Percentiles rank a stretch among this genome's conserved stretches.
These are phyloP conservation scores for Megalops atlanticus DNA, from an alignment of 2,113 vertebrate species.

Conservation along the genomic window DNA sequence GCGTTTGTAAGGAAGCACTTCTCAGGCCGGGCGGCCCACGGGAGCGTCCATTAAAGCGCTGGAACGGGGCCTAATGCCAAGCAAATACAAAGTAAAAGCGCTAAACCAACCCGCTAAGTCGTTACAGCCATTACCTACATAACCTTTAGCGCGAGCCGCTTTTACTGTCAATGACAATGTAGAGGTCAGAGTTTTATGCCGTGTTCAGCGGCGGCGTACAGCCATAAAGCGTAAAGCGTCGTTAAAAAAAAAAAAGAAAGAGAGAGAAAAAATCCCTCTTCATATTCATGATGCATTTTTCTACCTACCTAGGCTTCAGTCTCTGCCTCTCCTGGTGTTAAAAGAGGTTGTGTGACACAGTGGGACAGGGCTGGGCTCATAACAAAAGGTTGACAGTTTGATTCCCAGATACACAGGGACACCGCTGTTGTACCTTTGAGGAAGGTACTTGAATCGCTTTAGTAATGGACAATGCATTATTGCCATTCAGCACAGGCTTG, in stretches of 20 bases:
- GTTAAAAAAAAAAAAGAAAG: too few relatives aligned
- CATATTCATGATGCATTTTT: not conserved
- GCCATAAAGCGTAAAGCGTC: constrained; percentile 56
- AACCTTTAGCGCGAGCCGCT: constrained; percentile 44
- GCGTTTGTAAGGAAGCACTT: too few relatives aligned
- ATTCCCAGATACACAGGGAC: too few relatives aligned
- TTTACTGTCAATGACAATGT: constrained; percentile 54
- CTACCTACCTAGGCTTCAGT: too few relatives aligned
- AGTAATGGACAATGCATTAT: too few relatives aligned
- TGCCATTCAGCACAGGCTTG: too few relatives aligned
- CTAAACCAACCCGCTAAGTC: constrained; percentile 51
- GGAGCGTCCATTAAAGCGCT: not conserved
- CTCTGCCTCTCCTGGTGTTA: too few relatives aligned
- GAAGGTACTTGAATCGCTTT: too few relatives aligned
- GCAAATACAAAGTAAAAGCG: constrained; percentile 35
- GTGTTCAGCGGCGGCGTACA: constrained; percentile 53
- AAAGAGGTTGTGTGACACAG: too few relatives aligned
- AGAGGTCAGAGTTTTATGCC: constrained; percentile 55
- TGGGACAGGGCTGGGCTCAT: too few relatives aligned
- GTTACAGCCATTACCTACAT: constrained; percentile 54
- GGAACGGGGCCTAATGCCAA: constrained; percentile 13
- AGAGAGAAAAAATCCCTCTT: constrained; percentile 35
- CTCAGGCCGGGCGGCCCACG: not conserved
- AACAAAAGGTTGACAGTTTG: too few relatives aligned
- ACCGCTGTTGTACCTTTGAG: too few relatives aligned